phyloP scores from a whole-genome alignment of 2,797 vertebrate species.

The Sparus aurata region DNA sequence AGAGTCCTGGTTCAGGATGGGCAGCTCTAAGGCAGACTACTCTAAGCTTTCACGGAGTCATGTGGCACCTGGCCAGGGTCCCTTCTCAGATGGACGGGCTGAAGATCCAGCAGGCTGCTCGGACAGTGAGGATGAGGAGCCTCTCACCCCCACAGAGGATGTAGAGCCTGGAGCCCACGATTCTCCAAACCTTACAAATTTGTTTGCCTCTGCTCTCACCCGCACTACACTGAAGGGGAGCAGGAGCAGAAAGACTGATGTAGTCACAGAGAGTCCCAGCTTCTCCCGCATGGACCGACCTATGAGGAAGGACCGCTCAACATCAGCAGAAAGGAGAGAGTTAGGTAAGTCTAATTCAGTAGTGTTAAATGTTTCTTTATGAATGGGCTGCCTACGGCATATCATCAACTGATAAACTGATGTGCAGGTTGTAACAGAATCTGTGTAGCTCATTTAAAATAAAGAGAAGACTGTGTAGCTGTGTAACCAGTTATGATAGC shows the following conservation, averaged over 20 bases:
- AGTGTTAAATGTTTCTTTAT: background rate
- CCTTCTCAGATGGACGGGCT: conserved; percentile 81
- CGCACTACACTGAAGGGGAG: conserved; percentile 82
- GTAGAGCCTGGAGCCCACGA: conserved; percentile 69
- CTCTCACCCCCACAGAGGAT: conserved; percentile 79
- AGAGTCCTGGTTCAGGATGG: conserved; percentile 87
- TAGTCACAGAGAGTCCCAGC: conserved; percentile 75
- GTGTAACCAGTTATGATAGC: conserved; percentile 1
- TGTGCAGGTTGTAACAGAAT: background rate
- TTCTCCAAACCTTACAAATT: conserved; percentile 90
- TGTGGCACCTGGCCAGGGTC: conserved; percentile 75
- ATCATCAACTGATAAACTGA: conserved; percentile 3
- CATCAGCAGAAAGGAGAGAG: conserved; percentile 89
- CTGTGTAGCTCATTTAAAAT: background rate
- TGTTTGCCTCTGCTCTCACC: conserved; percentile 97
- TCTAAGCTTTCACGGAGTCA: conserved; percentile 83
- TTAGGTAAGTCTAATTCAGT: conserved; percentile 84
- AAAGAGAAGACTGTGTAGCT: background rate
- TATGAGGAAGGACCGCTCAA: conserved; percentile 89
- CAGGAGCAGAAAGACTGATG: conserved; percentile 85
- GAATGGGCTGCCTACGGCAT: background rate
- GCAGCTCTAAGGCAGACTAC: conserved; percentile 83
- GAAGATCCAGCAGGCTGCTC: conserved; percentile 82
- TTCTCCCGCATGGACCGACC: conserved; percentile 89
- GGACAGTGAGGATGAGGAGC: conserved; percentile 87